Evolutionary conservation across 2,888 invertebrate species (phyloP), one percentile per base, ranked within the genome.

Genomic region (Parnassius mnemosyne): DNA sequence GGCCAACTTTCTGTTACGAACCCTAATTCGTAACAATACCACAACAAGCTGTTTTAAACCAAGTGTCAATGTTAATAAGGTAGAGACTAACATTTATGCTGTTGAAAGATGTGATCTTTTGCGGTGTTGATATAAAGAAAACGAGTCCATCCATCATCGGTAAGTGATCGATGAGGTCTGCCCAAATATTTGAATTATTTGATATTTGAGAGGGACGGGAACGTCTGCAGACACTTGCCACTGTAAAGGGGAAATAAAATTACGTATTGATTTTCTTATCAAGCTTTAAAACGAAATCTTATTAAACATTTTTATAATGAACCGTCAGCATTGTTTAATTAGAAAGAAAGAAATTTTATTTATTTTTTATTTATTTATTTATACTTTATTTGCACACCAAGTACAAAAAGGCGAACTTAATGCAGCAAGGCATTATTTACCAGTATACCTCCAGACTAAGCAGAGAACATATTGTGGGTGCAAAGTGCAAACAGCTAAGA

Each of bases 101-200:
- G 34, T 43, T 49, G 11, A 20, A 13, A 56, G 42, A 72, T 81
- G 70, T 0, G 70, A 12, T 69, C 57, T 78, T 81, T 65, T 65
- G 55, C 51, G 57, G 20, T 60, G 25, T 13, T 16, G 56, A 60
- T 12, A 53, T 66, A 68, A 66, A 68, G 73, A 73, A 74, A 80
- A 80, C 78, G 76, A 78, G 75, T 78, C 80, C 79, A 90, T 90
- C 89, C 78, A 89, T 89, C 89, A 89, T 86, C 80, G 77, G 83
- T 80, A 83, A 84, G 83, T 89, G 89, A 90, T 89, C 83, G 89
- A 90, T 89, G 87, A 84, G 82, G 72, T 80, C 80, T 85, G 83
- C 82, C 82, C 83, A 88, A 89, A 89, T 89, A 89, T 89, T 89
- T 88, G 88, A 88, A 87, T 87, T 89, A 85, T 83, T 83, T 80